Percentiles rank a stretch among this genome's conserved stretches.
Evolutionary conservation across 30 jellyfish, hydroid and myxozoan species (phyloP).

Genomic region (Cassiopea xamachana): DNA sequence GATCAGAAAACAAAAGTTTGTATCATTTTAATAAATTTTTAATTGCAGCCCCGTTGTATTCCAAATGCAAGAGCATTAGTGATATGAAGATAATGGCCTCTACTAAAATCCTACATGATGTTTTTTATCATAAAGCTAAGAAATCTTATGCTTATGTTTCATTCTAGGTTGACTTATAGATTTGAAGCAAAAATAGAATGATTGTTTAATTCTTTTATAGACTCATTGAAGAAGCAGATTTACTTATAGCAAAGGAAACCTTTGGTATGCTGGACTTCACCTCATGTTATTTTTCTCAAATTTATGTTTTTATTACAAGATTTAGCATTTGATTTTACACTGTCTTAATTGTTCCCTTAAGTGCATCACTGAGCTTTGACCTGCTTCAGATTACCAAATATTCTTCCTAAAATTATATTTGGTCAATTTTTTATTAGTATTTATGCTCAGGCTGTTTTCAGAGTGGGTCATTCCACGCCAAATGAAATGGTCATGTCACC

Average conservation of each 20-base stretch:
- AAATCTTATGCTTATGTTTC: neutral
- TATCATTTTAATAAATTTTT: neutral
- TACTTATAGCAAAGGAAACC: constrained; percentile 90
- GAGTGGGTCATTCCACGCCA: too few relatives aligned
- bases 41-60: neutral
- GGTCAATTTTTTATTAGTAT: too few relatives aligned
- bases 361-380: neutral
- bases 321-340: neutral
- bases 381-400: neutral
- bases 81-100: too few relatives aligned
- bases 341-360: too few relatives aligned
- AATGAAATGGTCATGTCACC: too few relatives aligned
- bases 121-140: too few relatives aligned
- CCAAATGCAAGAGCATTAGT: neutral
- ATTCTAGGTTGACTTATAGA: neutral
- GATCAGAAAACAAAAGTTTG: constrained; percentile 83
- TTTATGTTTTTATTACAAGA: neutral
- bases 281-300: too few relatives aligned
- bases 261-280: constrained; percentile 75
- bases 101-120: too few relatives aligned
- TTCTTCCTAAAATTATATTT: too few relatives aligned
- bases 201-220: constrained; percentile 30
- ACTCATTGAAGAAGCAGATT: constrained; percentile 94
- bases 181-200: neutral
- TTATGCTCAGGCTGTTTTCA: too few relatives aligned